Evolutionary conservation across 2,113 vertebrate genomes (phyloP).

Genomic region (Herpetotheres cachinnans): DNA sequence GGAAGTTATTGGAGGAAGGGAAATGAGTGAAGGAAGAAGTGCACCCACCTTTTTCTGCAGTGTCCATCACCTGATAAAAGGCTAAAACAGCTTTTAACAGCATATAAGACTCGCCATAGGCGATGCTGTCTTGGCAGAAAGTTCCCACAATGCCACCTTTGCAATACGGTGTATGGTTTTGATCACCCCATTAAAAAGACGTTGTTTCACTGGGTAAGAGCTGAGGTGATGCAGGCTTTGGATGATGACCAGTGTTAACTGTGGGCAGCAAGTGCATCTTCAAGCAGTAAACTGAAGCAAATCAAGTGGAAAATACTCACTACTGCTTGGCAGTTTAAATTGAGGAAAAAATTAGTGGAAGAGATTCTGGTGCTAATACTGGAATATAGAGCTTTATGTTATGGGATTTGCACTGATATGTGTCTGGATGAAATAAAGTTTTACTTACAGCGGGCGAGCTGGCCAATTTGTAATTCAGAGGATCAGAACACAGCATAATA

Average conservation of each 20-base stretch:
- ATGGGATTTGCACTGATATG: background rate
- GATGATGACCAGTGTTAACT: background rate
- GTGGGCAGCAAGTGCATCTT: background rate
- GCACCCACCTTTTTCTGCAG: background rate
- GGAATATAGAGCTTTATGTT: background rate
- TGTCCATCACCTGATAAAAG: background rate
- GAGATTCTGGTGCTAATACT: background rate
- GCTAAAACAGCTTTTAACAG: background rate
- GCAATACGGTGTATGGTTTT: background rate
- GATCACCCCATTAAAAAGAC: background rate
- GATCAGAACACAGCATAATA: background rate
- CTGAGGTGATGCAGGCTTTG: background rate
- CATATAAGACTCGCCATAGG: background rate
- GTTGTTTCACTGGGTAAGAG: background rate
- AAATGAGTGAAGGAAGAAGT: background rate
- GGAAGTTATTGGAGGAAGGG: background rate
- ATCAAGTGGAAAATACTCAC: background rate
- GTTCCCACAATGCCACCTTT: background rate
- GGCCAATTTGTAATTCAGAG: conserved; percentile 18
- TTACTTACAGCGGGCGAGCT: background rate
- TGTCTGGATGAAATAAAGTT: background rate
- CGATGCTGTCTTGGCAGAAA: background rate
- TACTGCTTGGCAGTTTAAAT: background rate
- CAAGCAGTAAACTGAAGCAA: background rate
- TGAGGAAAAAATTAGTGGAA: background rate